Conservation (phyloP, 2,797 vertebrate species). For the Denticeps clupeoides region DNA sequence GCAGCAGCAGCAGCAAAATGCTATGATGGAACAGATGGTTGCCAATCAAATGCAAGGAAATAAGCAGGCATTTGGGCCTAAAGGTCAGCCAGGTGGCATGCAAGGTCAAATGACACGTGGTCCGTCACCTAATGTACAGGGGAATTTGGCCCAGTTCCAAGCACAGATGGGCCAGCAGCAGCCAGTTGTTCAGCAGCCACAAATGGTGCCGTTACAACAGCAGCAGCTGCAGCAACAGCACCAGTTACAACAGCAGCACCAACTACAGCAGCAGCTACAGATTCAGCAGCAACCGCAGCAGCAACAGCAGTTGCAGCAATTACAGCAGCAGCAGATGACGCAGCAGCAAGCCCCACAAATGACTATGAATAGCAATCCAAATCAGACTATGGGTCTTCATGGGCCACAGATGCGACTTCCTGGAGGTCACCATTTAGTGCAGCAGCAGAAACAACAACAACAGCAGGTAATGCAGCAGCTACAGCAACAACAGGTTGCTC, state of each 20-base stretch:
- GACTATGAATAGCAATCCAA: slow-evolving; percentile 72
- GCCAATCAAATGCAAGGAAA: slow-evolving; percentile 87
- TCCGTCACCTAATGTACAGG: slow-evolving; percentile 78
- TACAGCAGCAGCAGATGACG: slow-evolving; percentile 47
- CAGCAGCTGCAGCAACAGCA: slow-evolving; percentile 77
- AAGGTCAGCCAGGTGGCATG: slow-evolving; percentile 77
- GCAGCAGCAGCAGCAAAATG: slow-evolving; percentile 77
- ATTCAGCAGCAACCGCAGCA: slow-evolving; percentile 63
- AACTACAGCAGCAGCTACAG: slow-evolving; percentile 62
- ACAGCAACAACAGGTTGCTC: slow-evolving; percentile 54
- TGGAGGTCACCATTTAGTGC: slow-evolving; percentile 64
- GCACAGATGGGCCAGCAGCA: slow-evolving; percentile 72
- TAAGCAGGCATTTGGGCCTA: slow-evolving; percentile 81
- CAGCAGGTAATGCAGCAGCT: slow-evolving; percentile 49
- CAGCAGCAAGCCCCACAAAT: slow-evolving; percentile 55
- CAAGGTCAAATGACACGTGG: slow-evolving; percentile 87
- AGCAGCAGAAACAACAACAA: slow-evolving; percentile 38
- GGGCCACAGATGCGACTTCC: slow-evolving; percentile 79
- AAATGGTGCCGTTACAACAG: slow-evolving; percentile 51
- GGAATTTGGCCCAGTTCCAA: slow-evolving; percentile 82
- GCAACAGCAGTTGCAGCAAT: slow-evolving; percentile 50
- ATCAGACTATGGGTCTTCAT: slow-evolving; percentile 84
- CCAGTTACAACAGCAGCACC: slow-evolving; percentile 73
- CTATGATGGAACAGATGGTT: slow-evolving; percentile 96
- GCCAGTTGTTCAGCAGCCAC: slow-evolving; percentile 55